Conservation (phyloP, 2,797 vertebrate species). For the Smutsia gigantea region DNA sequence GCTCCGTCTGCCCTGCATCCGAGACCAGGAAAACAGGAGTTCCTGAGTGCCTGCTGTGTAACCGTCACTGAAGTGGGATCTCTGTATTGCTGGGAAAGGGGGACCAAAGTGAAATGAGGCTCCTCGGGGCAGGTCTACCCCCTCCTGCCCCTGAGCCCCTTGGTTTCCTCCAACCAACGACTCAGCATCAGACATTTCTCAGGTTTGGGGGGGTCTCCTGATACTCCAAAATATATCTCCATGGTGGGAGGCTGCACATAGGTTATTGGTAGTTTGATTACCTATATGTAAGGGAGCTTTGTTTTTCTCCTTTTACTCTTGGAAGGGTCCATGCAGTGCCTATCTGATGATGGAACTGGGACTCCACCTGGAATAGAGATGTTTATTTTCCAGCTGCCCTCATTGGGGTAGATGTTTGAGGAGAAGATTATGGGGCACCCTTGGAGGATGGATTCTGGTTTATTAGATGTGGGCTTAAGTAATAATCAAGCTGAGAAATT, state of each 20-base stretch:
- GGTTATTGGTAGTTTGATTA: conserved; percentile 61
- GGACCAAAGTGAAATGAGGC: conserved; percentile 14
- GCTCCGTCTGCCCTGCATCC: conserved; percentile 44
- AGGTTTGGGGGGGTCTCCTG: not conserved
- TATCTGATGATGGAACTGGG: not conserved
- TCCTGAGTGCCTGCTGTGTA: not conserved
- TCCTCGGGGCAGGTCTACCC: conserved; percentile 62
- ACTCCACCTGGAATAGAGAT: not conserved
- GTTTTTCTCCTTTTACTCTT: conserved; percentile 34
- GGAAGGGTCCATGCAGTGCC: not conserved
- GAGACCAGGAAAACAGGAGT: conserved; percentile 66
- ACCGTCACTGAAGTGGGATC: conserved; percentile 12
- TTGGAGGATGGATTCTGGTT: not conserved
- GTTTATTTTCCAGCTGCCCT: not conserved
- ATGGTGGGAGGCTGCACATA: not conserved
- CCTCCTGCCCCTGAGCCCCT: not conserved
- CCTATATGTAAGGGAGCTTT: not conserved
- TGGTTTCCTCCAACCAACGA: not conserved
- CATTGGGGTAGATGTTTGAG: not conserved
- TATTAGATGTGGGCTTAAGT: not conserved
- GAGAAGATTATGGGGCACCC: not conserved
- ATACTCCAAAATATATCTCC: not conserved
- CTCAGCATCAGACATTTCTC: not conserved
- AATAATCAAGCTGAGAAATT: not conserved
- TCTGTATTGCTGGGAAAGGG: conserved; percentile 48